Evolutionary conservation across 2,113 vertebrate genomes (phyloP).

Genomic region (Bos taurus): DNA sequence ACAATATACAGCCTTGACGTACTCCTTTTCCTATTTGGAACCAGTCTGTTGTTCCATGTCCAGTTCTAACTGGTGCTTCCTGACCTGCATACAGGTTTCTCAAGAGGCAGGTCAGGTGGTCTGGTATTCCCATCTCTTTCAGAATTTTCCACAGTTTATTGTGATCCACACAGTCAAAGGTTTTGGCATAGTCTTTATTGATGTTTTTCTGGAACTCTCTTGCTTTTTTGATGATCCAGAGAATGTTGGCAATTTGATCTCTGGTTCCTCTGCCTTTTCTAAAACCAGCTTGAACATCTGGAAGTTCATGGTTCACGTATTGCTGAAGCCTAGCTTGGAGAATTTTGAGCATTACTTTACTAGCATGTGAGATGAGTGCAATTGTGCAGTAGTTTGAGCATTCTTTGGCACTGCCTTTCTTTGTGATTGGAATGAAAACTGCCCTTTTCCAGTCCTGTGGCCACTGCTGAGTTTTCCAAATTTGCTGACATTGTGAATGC

Average conservation of each 20-base stretch:
- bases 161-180: neutral
- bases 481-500: neutral
- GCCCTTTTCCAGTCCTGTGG: neutral
- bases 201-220: neutral
- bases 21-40: neutral
- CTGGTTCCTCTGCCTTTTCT: neutral
- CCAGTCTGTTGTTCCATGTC: neutral
- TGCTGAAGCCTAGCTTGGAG: too few relatives aligned
- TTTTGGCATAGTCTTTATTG: neutral
- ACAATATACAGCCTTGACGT: neutral
- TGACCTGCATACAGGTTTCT: neutral
- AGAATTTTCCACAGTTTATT: neutral
- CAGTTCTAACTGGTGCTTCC: neutral
- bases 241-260: neutral
- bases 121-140: neutral
- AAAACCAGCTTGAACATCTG: neutral
- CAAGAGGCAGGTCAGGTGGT: neutral
- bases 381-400: neutral
- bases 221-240: neutral
- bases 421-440: neutral
- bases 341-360: neutral
- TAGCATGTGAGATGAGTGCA: neutral
- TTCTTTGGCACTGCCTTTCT: neutral
- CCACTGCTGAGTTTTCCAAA: neutral
- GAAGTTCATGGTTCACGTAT: neutral